These are phyloP conservation scores for Sarcophaga carnaria DNA, from an alignment of 2,888 invertebrate genomes.

Conservation along the genomic window DNA sequence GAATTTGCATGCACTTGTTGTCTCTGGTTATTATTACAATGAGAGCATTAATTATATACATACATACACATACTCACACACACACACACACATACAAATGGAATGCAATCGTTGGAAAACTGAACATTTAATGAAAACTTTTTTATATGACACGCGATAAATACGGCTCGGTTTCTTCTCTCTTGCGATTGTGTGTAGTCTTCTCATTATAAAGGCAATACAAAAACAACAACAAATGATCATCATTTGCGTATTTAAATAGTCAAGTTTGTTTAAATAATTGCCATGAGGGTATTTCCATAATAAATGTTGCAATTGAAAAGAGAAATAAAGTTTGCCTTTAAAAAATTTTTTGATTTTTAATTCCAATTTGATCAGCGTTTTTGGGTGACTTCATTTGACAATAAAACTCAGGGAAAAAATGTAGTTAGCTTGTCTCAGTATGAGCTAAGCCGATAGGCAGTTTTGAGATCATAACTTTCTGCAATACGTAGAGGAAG, in stretches of 20 bases:
- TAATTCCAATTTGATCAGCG: no score
- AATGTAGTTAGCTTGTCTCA: no score
- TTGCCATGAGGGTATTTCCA: slow-evolving; percentile 27
- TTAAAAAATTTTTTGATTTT: no score
- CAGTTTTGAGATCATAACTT: no score
- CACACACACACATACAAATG: not conserved
- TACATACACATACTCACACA: not conserved
- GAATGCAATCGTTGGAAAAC: not conserved
- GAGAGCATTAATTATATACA: slow-evolving; percentile 37
- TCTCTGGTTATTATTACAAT: slow-evolving; percentile 32
- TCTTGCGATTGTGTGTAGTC: not conserved
- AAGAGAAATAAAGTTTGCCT: not conserved
- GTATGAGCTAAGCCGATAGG: no score
- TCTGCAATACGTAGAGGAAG: no score
- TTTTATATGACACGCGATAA: slow-evolving; percentile 64
- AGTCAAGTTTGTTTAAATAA: not conserved
- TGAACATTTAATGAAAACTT: slow-evolving; percentile 45
- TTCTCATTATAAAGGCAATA: slow-evolving; percentile 4
- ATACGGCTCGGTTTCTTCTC: not conserved
- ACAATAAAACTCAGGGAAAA: no score
- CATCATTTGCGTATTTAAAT: slow-evolving; percentile 46
- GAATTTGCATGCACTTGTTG: slow-evolving; percentile 63
- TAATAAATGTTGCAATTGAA: not conserved
- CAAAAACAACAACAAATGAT: slow-evolving; percentile 17
- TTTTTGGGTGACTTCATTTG: no score